Base-by-base conservation (phyloP, 2,888 invertebrate species). In the Malacosoma neustria region DNA sequence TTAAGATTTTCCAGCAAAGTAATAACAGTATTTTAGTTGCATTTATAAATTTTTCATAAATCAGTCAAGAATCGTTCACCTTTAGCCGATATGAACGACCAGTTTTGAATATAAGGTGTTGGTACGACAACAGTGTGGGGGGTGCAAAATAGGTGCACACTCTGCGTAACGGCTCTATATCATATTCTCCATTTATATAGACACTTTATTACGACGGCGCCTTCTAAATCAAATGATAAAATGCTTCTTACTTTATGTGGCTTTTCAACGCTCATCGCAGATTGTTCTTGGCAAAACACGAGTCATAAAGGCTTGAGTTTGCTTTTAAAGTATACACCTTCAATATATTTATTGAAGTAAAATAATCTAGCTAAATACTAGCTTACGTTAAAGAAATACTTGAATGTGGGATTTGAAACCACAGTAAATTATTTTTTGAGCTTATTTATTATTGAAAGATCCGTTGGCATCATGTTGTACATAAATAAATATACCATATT, bases 141-240 rank as follows among this genome's bases (percentile, higher is more conserved):
- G 35, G 30, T 30, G 29, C 29, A 29, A 14, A 14, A 14, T n/a
- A 72, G 72, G 75, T 77, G 71, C 59, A 71, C 79, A 74, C 70
- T 66, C 69, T 50, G 62, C 64, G 73, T 72, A 63, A 60, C 49
- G 61, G 65, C 64, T 67, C 67, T 81, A 82, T 81, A 82, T 82
- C 82, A 81, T 71, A 75, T 76, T 76, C 69, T 74, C 79, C 77
- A 76, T 81, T 81, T 81, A 81, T 77, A 80, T 76, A 74, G 82
- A 81, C 80, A 81, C 77, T 81, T 84, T 82, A 81, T 80, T 81
- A 77, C 79, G 71, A 72, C 66, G 74, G 66, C 71, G 73, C 70
- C 72, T 76, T 80, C 77, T 82, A 81, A 84, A 84, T 84, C 84
- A 82, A 81, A 82, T 84, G 79, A 84, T 81, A 82, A 82, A 84